Base-by-base conservation (phyloP, 2,888 invertebrate species). In the Pseudoips prasinana region DNA sequence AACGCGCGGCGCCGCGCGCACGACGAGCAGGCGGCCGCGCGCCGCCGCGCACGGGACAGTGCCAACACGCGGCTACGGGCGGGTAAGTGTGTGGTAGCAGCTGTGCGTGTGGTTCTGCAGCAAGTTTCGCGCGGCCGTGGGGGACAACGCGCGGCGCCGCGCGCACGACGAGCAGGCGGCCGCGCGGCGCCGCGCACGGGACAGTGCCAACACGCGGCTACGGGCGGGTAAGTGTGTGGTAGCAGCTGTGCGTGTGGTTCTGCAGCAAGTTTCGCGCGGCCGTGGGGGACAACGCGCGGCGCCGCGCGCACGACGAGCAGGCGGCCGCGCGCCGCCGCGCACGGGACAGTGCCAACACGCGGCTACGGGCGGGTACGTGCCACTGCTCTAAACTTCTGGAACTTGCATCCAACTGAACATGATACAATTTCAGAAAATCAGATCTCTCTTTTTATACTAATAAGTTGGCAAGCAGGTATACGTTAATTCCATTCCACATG, bases 141-240 rank as follows among this genome's bases (percentile, higher is more conserved):
- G 92, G 39, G 98, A 98, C 70, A 98, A 98, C 78, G 95, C 94
- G 64, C 89, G 95, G 23, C 90, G 98, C 2, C 90, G 92, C 35
- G 90, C 94, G 11, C 93, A 95, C 67, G 97, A 98, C 71, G 96
- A 96, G 70, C 96, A 96, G 73, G 95, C 96, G 0, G 94, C 93
- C 29, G 92, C 94, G 1, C 82, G 96, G 29, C 41, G 73, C 1
- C 90, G 94, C 25, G 93, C 92, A 34, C 92, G 96, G 55, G 82
- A 80, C 26, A 37, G 66, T 1, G 69, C 77, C 1, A 56, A 68
- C 1, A 42, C 53, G 1, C 64, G 70, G 19, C 49, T 67, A 9
- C 72, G 64, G 30, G 63, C 77, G 28, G 75, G 81, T 81, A 23
- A 30, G 47, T 14, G 7, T n/a, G n/a, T n/a, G n/a, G n/a, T n/a